Percentiles rank a stretch among this genome's conserved stretches.
These are phyloP conservation scores for Aleiodes sp. DNA, from an alignment of 1,140 invertebrate species.

Conservation along the genomic window DNA sequence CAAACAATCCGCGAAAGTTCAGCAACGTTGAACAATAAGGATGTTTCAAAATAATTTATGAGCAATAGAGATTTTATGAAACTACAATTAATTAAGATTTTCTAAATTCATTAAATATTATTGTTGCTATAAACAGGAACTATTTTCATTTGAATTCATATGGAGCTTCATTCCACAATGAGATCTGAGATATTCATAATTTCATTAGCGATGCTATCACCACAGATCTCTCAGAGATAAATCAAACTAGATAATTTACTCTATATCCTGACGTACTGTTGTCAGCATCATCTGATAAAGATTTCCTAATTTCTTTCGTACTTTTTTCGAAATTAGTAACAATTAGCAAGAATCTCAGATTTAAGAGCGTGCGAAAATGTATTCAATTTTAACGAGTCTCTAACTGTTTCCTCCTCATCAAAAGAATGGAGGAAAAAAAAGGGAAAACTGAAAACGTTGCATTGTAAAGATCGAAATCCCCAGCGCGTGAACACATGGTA, in stretches of 20 bases:
- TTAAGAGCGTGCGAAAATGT: neutral
- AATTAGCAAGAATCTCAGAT: neutral
- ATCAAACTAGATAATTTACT: neutral
- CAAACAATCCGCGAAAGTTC: conserved; percentile 9
- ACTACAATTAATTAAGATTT: neutral
- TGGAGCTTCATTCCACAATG: no score
- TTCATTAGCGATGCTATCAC: no score
- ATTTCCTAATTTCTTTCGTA: no score
- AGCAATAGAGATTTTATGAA: neutral
- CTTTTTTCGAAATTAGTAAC: neutral
- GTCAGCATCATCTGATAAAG: no score
- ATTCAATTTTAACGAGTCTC: conserved; percentile 9
- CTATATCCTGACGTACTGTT: neutral
- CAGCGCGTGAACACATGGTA: conserved; percentile 9
- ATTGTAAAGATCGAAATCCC: conserved; percentile 8
- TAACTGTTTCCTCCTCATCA: neutral
- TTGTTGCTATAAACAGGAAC: no score
- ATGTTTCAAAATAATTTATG: neutral
- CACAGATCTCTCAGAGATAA: no score
- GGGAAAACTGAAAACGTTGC: neutral
- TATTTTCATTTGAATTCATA: no score
- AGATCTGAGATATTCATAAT: no score
- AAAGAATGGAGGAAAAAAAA: neutral
- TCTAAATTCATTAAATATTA: no score
- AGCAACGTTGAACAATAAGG: neutral